A percentile compares a stretch with the other conserved stretches of the same genome.
phyloP scores from a whole-genome alignment of 23 tunicate species.

The Phallusia fumigata region DNA sequence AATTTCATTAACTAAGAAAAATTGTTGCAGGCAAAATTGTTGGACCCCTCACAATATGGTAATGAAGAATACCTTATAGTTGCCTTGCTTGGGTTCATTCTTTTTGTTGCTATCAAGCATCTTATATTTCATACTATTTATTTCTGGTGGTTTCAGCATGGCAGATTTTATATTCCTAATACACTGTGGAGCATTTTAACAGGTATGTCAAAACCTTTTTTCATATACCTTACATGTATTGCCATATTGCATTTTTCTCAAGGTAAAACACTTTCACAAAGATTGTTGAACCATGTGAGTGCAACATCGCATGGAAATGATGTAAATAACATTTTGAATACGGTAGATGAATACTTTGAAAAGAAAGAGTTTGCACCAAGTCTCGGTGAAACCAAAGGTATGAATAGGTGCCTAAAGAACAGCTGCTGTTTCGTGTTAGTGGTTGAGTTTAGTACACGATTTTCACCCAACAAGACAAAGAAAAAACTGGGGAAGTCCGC shows the following conservation, averaged over 20 bases:
- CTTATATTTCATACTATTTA: conserved; percentile 66
- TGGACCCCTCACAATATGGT: conserved; percentile 60
- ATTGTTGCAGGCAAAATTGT: conserved; percentile 42
- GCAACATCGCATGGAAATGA: not conserved
- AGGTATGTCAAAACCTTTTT: conserved; percentile 27
- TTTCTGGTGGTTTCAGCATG: conserved; percentile 84
- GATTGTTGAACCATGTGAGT: conserved; percentile 15
- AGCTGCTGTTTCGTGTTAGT: too few relatives aligned
- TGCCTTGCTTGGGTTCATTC: conserved; percentile 47
- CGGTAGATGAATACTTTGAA: conserved; percentile 49
- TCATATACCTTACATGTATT: not conserved
- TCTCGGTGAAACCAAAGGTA: conserved; percentile 67
- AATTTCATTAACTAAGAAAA: not conserved
- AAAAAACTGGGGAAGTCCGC: too few relatives aligned
- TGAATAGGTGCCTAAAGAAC: too few relatives aligned
- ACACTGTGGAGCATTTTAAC: conserved; percentile 43
- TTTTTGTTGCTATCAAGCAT: conserved; percentile 70
- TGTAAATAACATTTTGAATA: not conserved
- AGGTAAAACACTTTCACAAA: conserved; percentile 40
- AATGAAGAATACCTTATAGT: conserved; percentile 67
- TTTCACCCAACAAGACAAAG: too few relatives aligned
- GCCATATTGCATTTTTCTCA: not conserved
- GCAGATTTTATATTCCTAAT: conserved; percentile 67
- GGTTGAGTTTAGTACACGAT: too few relatives aligned
- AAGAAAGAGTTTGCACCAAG: conserved; percentile 78